Evolutionary conservation across 2,888 invertebrate genomes (phyloP), one percentile per base, ranked within the genome.

Genomic region (Cheilosia variabilis): DNA sequence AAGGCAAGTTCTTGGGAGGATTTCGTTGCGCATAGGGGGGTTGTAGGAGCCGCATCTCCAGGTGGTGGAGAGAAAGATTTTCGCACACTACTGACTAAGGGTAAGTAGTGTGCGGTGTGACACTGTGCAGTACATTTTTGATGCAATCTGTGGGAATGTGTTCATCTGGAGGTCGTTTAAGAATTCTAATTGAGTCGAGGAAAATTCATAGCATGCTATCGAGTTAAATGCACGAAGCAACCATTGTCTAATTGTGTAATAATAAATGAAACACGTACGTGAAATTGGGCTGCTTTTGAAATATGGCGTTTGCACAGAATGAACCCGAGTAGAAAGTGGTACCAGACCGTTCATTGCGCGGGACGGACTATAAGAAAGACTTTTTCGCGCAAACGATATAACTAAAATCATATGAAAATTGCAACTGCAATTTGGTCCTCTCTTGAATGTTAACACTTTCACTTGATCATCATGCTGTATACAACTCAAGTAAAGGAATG

Each of bases 1-100:
- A 19, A 65, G 9, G 7, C 50, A 9, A 82, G 55, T 60, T 73
- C 81, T 7, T 87, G 87, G 87, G 82, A 87, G 22, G 50, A 69
- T 43, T 87, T 87, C 43, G 53, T 82, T 50, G 69, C 73, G 55
- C 50, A 37, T 0, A 62, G 66, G 19, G 65, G 52, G 37, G 45
- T 27, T 24, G 41, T 52, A 37, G 34, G 31, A 1, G 13, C 9
- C 0, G 17, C 69, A 7, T 31, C 72, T 4, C 2, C 71, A 72
- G 66, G 43, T 72, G 78, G 22, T 15, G 66, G 50, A 0, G 52
- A 34, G 9, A 87, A 58, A 24, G 62, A 87, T 47, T 17, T 73
- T 73, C 77, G 52, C 66, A 65, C 57, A 31, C 37, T 81, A 1
- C 17, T 75, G 1, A 34, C 60, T 41, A 76, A 76, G 17, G 80